These are phyloP conservation scores for Eretmocerus hayati DNA, from an alignment of 2,888 invertebrate genomes.

Conservation along the genomic window DNA sequence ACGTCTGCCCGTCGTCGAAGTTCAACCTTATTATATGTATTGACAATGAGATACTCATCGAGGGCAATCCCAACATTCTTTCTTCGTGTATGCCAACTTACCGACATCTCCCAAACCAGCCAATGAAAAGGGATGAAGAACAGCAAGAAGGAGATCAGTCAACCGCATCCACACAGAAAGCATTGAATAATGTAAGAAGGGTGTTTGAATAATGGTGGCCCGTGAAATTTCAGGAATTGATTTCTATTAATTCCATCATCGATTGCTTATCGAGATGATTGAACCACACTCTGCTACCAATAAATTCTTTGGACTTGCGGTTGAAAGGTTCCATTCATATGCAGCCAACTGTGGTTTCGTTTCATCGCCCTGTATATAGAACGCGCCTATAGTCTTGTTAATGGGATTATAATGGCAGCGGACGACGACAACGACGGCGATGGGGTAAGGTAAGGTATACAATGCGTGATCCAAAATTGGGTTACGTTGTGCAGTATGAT, in stretches of 20 bases:
- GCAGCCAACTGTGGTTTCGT: too few species aligned
- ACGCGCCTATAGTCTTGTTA: too few species aligned
- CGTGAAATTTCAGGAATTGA: constrained; percentile 19
- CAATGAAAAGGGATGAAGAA: background rate
- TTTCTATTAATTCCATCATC: constrained; percentile 21
- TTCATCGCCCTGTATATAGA: too few species aligned
- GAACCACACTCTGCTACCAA: too few species aligned
- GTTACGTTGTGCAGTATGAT: too few species aligned
- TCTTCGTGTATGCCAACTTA: background rate
- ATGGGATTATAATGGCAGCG: too few species aligned
- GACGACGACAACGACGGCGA: too few species aligned
- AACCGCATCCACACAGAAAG: background rate
- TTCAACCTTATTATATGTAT: constrained; percentile 10
- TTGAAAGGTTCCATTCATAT: too few species aligned
- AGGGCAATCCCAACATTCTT: background rate
- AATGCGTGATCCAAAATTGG: too few species aligned
- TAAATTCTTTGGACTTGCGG: too few species aligned
- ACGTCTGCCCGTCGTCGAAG: background rate
- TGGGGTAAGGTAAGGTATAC: too few species aligned
- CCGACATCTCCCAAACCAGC: background rate
- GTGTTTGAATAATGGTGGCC: background rate
- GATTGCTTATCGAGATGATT: constrained; percentile 23
- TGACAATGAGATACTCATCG: constrained; percentile 21
- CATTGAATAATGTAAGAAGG: background rate
- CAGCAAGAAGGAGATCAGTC: constrained; percentile 9